Percentiles rank a stretch among this genome's conserved stretches.
phyloP scores from a whole-genome alignment of 2,797 vertebrate species.

The Anguilla megastoma region DNA sequence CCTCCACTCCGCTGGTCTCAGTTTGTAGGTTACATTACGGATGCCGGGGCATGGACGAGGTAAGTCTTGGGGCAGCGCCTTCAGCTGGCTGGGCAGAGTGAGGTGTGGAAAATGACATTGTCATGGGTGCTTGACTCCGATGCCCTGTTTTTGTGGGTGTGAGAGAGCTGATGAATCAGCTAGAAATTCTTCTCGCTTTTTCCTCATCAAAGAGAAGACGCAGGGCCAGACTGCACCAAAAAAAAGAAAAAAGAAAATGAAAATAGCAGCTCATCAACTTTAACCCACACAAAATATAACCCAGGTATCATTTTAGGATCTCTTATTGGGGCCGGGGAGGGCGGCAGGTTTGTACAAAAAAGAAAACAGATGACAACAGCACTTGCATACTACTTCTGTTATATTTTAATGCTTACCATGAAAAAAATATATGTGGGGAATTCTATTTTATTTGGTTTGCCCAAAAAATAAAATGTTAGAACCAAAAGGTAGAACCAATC shows the following conservation, averaged over 20 bases:
- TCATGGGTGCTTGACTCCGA: neutral
- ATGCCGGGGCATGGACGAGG: neutral
- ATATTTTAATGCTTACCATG: neutral
- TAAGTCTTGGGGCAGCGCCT: neutral
- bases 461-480: no score
- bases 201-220: neutral
- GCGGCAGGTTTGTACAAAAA: neutral
- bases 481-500: no score
- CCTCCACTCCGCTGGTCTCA: slow-evolving; percentile 2
- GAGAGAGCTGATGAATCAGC: neutral
- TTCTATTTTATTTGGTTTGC: no score
- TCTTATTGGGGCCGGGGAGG: neutral
- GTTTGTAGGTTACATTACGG: slow-evolving; percentile 22
- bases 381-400: no score
- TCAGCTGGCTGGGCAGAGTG: neutral
- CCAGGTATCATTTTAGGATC: neutral
- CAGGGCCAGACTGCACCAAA: neutral
- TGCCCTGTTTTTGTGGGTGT: neutral
- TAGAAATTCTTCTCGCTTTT: neutral
- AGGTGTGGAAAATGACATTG: slow-evolving; percentile 8
- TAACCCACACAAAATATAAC: neutral
- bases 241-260: neutral
- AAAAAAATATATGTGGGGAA: neutral
- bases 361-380: neutral
- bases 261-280: neutral